phyloP scores from a whole-genome alignment of 2,113 vertebrate species.

The Heliornis fulica region DNA sequence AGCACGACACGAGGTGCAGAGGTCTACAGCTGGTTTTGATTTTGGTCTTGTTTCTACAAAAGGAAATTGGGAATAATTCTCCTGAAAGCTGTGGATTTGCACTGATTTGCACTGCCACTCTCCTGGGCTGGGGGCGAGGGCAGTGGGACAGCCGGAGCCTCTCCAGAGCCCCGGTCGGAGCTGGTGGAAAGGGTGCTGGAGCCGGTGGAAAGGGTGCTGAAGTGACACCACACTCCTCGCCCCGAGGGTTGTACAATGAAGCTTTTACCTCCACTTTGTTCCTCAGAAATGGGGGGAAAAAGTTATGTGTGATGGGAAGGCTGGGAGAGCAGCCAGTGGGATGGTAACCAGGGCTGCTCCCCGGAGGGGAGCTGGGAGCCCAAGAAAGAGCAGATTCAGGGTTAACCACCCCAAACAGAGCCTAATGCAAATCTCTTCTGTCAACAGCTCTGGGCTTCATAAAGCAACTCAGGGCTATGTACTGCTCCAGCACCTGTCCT shows the following conservation, averaged over 20 bases:
- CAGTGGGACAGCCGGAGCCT: fast-evolving
- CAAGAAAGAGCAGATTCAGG: not conserved
- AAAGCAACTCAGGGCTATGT: fast-evolving
- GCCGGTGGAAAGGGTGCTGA: not conserved
- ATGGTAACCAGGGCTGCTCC: not conserved
- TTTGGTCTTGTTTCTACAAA: not conserved
- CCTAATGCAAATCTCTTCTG: not conserved
- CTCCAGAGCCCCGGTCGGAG: not conserved
- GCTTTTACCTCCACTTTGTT: not conserved
- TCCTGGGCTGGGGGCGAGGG: not conserved
- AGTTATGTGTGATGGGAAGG: not conserved
- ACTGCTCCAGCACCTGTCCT: not conserved
- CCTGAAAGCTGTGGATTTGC: not conserved
- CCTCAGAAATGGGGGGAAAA: not conserved
- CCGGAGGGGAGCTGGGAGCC: not conserved
- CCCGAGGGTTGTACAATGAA: not conserved
- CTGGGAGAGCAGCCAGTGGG: not conserved
- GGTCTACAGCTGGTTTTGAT: not conserved
- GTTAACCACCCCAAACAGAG: not conserved
- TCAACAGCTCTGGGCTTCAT: not conserved
- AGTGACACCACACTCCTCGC: not conserved
- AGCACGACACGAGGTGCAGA: fast-evolving
- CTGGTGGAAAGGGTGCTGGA: not conserved
- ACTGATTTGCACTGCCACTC: not conserved
- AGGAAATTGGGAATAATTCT: not conserved